A percentile compares a stretch with the other conserved stretches of the same genome.
Evolutionary conservation across 2,888 invertebrate genomes (phyloP).

Genomic region (Sturmia bella): DNA sequence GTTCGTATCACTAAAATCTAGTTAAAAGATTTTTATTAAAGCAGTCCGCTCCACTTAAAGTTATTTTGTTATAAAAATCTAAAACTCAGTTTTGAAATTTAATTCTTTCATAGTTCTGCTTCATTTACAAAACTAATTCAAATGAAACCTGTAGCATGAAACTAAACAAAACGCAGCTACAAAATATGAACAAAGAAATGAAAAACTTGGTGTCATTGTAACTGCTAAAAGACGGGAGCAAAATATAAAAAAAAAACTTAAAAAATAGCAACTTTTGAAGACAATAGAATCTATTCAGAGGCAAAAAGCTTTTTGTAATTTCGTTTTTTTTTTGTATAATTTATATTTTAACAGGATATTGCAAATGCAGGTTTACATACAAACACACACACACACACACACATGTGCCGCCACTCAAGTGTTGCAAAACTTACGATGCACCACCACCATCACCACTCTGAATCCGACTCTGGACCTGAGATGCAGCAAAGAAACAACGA

Average conservation of each 20-base stretch:
- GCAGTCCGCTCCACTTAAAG: no score
- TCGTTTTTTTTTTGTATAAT: conserved; percentile 24
- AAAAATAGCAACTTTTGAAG: conserved; percentile 35
- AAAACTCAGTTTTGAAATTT: neutral
- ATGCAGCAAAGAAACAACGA: conserved; percentile 25
- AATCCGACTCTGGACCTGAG: neutral
- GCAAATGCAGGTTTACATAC: conserved; percentile 50
- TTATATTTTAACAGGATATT: conserved; percentile 63
- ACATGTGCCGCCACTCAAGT: no score
- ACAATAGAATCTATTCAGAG: conserved; percentile 63
- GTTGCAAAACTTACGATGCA: conserved; percentile 1
- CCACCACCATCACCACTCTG: neutral
- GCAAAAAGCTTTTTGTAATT: conserved; percentile 57
- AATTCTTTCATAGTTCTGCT: conserved; percentile 14
- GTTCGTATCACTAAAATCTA: no score
- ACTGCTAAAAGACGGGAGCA: conserved; percentile 38
- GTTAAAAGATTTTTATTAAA: no score
- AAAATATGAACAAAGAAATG: conserved; percentile 28
- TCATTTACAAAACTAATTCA: conserved; percentile 27
- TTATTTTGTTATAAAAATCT: no score
- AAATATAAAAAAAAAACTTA: conserved; percentile 26
- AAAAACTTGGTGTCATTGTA: conserved; percentile 43
- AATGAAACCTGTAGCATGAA: conserved; percentile 57
- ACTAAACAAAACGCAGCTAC: conserved; percentile 42
- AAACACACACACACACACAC: neutral